These are phyloP conservation scores for Rhopalosiphum padi DNA, from an alignment of 1,140 invertebrate species.

Conservation along the genomic window DNA sequence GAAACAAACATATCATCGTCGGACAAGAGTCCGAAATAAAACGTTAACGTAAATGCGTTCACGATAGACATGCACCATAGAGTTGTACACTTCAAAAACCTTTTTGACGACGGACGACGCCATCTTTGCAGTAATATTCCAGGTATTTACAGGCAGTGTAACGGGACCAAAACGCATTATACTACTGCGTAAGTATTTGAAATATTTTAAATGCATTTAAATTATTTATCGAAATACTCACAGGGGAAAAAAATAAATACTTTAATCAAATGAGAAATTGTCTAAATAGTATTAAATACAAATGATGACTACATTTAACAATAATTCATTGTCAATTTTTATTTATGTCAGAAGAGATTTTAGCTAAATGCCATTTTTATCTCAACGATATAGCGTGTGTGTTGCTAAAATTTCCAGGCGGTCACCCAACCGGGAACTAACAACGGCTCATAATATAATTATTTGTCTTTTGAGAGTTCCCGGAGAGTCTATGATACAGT, in stretches of 20 bases:
- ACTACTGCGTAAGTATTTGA: not conserved
- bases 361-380: no score
- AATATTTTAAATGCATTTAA: not conserved
- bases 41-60: not conserved
- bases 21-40: not conserved
- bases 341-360: no score
- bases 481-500: not conserved
- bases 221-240: not conserved
- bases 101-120: not conserved
- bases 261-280: no score
- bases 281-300: not conserved
- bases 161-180: not conserved
- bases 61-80: not conserved
- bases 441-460: no score
- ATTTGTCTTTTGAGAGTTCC: not conserved
- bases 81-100: not conserved
- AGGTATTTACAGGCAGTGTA: not conserved
- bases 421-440: no score
- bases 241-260: not conserved
- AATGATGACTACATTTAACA: not conserved
- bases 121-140: not conserved
- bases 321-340: no score
- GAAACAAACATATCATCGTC: not conserved
- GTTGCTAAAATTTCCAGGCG: no score
- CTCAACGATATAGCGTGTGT: no score